These are phyloP conservation scores for Hoplodrina ambigua DNA, from an alignment of 2,888 invertebrate genomes.

Conservation along the genomic window DNA sequence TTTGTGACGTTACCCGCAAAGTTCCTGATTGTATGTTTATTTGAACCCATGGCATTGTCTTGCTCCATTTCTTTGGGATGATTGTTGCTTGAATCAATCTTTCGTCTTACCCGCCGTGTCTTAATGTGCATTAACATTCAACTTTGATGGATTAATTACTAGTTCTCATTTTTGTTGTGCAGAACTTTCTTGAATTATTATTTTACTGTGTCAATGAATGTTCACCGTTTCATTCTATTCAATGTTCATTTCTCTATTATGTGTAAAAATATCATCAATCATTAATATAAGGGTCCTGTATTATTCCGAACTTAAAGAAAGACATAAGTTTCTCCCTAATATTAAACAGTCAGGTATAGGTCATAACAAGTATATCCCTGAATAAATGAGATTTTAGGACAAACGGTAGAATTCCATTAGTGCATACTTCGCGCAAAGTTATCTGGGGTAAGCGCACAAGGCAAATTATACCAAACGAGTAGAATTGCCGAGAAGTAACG, in stretches of 20 bases:
- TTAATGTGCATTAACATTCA: slow-evolving; percentile 33
- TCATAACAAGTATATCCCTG: not conserved
- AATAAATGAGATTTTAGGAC: slow-evolving; percentile 1
- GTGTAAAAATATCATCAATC: slow-evolving; percentile 13
- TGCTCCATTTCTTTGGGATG: slow-evolving; percentile 42
- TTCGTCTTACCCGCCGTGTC: slow-evolving; percentile 24
- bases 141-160: slow-evolving; percentile 19
- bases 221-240: slow-evolving; percentile 9
- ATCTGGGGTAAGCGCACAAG: not conserved
- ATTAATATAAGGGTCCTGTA: not conserved
- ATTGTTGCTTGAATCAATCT: slow-evolving; percentile 44
- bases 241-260: slow-evolving; percentile 5
- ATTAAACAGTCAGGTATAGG: not conserved
- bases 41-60: slow-evolving; percentile 41
- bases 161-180: slow-evolving; percentile 23
- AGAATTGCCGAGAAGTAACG: not conserved
- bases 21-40: slow-evolving; percentile 45
- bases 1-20: slow-evolving; percentile 50
- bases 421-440: not conserved
- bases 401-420: not conserved
- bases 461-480: not conserved
- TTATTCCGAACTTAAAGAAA: slow-evolving; percentile 1
- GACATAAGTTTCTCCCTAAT: not conserved
- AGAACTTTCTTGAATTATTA: slow-evolving; percentile 8
- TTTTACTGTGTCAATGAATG: slow-evolving; percentile 8